Percentiles rank a stretch among this genome's conserved stretches.
These are phyloP conservation scores for Orius insidiosus DNA, from an alignment of 1,140 invertebrate species.

Conservation along the genomic window DNA sequence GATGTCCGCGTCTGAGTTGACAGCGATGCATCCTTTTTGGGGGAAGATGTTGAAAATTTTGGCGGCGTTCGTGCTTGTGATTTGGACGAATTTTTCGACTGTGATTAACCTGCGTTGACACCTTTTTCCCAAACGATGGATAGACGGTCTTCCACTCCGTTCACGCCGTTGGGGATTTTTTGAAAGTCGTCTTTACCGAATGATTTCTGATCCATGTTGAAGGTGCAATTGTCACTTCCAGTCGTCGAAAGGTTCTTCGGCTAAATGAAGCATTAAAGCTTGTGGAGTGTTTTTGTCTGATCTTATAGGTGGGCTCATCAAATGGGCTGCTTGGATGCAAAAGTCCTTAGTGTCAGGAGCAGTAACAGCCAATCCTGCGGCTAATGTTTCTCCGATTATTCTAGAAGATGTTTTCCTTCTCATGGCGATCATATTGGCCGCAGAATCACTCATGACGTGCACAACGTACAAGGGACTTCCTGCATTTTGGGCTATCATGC, in stretches of 20 bases:
- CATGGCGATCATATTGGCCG: slow-evolving; percentile 57
- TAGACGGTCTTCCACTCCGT: slow-evolving; percentile 95
- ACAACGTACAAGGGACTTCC: slow-evolving; percentile 83
- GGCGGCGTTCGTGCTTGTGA: slow-evolving; percentile 90
- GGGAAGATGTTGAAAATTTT: slow-evolving; percentile 98
- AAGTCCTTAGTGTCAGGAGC: slow-evolving; percentile 28
- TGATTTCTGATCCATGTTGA: slow-evolving; percentile 82
- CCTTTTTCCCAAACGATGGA: slow-evolving; percentile 96
- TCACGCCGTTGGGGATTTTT: slow-evolving; percentile 95
- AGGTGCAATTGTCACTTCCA: slow-evolving; percentile 96
- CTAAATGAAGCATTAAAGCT: slow-evolving; percentile 49
- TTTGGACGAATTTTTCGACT: slow-evolving; percentile 91
- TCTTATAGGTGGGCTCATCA: slow-evolving; percentile 73
- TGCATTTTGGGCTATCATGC: slow-evolving; percentile 85
- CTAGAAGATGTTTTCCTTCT: slow-evolving; percentile 28
- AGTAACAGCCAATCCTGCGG: slow-evolving; percentile 58
- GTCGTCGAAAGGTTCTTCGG: slow-evolving; percentile 64
- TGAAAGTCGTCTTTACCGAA: slow-evolving; percentile 75
- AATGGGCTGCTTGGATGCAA: slow-evolving; percentile 75
- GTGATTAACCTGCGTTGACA: slow-evolving; percentile 76
- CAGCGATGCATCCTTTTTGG: slow-evolving; percentile 60
- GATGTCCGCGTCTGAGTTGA: slow-evolving; percentile 92
- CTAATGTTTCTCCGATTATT: slow-evolving; percentile 87
- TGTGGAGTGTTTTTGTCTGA: slow-evolving; percentile 55
- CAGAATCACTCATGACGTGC: slow-evolving; percentile 89